Conservation (phyloP, 2,888 invertebrate species). For the Alloplasta piceator region DNA sequence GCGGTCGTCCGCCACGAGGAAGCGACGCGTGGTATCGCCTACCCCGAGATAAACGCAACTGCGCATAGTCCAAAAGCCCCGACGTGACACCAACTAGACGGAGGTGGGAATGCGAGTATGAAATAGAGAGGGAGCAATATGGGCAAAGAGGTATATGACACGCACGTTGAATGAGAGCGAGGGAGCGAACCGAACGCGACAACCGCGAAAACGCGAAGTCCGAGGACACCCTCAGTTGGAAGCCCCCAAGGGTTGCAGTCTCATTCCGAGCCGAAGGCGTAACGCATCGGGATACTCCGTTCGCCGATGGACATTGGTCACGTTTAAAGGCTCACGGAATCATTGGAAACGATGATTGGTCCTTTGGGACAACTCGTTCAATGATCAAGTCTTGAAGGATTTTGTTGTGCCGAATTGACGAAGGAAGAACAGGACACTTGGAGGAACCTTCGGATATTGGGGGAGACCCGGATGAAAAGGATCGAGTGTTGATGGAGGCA, state of each 20-base stretch:
- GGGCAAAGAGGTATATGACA: neutral
- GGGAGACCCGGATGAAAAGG: neutral
- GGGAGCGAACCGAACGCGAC: conserved; percentile 11
- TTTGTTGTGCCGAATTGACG: no score
- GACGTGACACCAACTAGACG: conserved; percentile 16
- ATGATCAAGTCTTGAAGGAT: no score
- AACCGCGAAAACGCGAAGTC: conserved; percentile 17
- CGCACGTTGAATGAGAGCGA: neutral
- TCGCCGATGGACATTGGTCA: no score
- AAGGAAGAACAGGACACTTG: no score
- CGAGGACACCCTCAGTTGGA: conserved; percentile 16
- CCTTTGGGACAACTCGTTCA: no score
- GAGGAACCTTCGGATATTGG: no score
- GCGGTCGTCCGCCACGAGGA: conserved; percentile 64
- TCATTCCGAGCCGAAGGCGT: conserved; percentile 41
- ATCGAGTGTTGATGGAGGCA: neutral
- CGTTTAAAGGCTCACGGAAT: no score
- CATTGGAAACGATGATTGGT: no score
- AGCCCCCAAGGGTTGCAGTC: conserved; percentile 56
- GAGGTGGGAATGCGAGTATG: conserved; percentile 28
- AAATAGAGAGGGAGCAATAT: conserved; percentile 26
- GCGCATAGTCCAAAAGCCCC: conserved; percentile 58
- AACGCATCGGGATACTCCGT: neutral
- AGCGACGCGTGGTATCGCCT: conserved; percentile 61
- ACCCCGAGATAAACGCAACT: conserved; percentile 57